Percentiles rank a stretch among this genome's conserved stretches.
Conservation (phyloP, 2,888 invertebrate species). For the Branchellion lobata region DNA sequence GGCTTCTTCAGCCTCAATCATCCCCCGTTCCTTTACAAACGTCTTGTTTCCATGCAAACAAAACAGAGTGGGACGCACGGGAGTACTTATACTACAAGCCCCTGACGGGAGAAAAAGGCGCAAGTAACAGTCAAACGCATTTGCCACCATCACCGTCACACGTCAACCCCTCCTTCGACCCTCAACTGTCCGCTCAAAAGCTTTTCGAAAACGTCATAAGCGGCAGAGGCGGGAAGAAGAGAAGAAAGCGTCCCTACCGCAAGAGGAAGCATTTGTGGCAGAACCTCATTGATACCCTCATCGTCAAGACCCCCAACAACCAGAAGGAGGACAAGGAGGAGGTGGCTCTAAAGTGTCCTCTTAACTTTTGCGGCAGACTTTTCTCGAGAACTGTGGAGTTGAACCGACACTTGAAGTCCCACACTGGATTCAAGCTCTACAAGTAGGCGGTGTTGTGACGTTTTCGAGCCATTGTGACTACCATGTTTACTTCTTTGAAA, state of each 20-base stretch:
- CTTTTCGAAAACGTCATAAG: too few relatives aligned
- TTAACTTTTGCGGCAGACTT: slow-evolving; percentile 5
- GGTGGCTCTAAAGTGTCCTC: slow-evolving; percentile 6
- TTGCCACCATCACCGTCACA: not conserved
- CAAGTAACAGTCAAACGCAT: not conserved
- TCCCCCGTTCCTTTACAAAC: too few relatives aligned
- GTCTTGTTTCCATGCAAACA: too few relatives aligned
- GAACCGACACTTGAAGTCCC: slow-evolving; percentile 28
- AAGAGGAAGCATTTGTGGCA: slow-evolving; percentile 2
- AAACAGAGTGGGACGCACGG: not conserved
- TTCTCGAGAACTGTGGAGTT: slow-evolving; percentile 23
- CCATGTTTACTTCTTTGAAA: too few relatives aligned
- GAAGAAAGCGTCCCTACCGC: slow-evolving; percentile 12
- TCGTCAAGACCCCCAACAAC: not conserved
- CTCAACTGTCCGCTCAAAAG: too few relatives aligned
- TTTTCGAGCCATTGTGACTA: too few relatives aligned
- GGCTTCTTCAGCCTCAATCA: too few relatives aligned
- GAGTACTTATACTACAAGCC: not conserved
- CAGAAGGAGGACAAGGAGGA: not conserved
- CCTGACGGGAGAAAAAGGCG: not conserved
- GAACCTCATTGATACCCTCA: not conserved
- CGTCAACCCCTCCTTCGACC: not conserved
- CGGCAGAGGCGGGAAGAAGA: not conserved
- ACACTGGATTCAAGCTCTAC: slow-evolving; percentile 31
- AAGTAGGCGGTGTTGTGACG: not conserved